These are phyloP conservation scores for Grantiella picta DNA, from an alignment of 2,113 vertebrate genomes.

Conservation along the genomic window DNA sequence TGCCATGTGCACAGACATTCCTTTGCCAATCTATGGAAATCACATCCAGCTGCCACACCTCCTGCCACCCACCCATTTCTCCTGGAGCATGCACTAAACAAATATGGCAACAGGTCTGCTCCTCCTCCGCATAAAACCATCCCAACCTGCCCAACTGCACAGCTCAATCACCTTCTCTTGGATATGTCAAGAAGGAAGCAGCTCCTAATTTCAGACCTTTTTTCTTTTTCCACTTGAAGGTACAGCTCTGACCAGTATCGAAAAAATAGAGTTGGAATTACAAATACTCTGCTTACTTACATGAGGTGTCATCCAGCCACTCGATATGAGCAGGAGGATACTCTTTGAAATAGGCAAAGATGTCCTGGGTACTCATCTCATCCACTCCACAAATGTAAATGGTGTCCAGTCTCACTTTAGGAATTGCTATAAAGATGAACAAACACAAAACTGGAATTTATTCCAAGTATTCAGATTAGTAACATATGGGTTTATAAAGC, in stretches of 20 bases:
- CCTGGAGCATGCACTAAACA: background rate
- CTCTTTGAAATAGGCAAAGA: slow-evolving; percentile 93
- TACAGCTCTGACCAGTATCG: background rate
- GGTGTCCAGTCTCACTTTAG: slow-evolving; percentile 88
- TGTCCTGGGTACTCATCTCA: slow-evolving; percentile 96
- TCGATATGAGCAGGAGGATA: slow-evolving; percentile 98
- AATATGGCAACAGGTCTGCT: background rate
- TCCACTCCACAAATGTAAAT: slow-evolving; percentile 90
- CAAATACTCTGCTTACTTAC: slow-evolving; percentile 73
- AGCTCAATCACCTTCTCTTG: background rate
- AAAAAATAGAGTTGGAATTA: background rate
- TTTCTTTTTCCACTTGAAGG: background rate
- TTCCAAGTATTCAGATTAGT: background rate
- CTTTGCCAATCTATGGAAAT: background rate
- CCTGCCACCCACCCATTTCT: background rate
- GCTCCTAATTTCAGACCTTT: background rate
- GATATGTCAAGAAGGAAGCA: background rate
- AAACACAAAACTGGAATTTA: background rate
- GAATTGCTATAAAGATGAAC: slow-evolving; percentile 79
- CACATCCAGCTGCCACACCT: background rate
- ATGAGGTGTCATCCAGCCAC: slow-evolving; percentile 95
- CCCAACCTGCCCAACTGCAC: background rate
- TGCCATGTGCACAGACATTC: background rate
- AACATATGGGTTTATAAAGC: background rate
- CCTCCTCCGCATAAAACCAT: background rate